Percentiles rank a stretch among this genome's conserved stretches.
Conservation (phyloP, 2,888 invertebrate genomes). For the Ernsta delagoae region DNA sequence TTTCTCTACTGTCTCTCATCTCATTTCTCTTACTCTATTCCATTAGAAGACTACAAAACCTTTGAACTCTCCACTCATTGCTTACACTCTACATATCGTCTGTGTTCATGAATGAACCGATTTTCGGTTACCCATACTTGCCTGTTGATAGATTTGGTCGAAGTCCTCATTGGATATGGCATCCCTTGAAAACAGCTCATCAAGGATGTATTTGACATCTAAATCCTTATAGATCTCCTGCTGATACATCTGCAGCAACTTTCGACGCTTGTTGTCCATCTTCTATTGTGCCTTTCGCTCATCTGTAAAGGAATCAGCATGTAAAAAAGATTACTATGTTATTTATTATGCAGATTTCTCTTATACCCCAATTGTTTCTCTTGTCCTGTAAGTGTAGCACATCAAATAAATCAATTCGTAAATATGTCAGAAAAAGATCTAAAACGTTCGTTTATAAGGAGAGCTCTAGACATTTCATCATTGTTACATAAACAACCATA, state of each 20-base stretch:
- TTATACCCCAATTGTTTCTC: no score
- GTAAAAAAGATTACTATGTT: neutral
- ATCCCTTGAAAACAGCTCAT: slow-evolving; percentile 63
- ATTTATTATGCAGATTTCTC: no score
- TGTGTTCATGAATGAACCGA: no score
- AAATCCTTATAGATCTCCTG: slow-evolving; percentile 76
- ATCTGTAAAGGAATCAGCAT: slow-evolving; percentile 55
- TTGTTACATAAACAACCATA: neutral
- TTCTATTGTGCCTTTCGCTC: slow-evolving; percentile 49
- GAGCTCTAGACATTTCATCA: neutral
- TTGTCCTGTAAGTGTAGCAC: no score
- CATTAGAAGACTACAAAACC: no score
- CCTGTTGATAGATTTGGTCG: slow-evolving; percentile 61
- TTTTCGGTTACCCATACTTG: slow-evolving; percentile 40
- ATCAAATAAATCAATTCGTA: no score
- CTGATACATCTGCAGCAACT: slow-evolving; percentile 68
- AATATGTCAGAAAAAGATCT: no score
- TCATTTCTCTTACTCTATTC: no score
- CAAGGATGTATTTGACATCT: slow-evolving; percentile 76
- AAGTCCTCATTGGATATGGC: slow-evolving; percentile 65
- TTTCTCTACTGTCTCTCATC: no score
- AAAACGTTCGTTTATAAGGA: no score
- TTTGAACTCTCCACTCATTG: no score
- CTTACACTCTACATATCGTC: no score
- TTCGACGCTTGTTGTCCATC: slow-evolving; percentile 73